Percentiles rank a stretch among this genome's conserved stretches.
These are phyloP conservation scores for Strigamia transsilvanica DNA, from an alignment of 2,888 invertebrate species.

Conservation along the genomic window DNA sequence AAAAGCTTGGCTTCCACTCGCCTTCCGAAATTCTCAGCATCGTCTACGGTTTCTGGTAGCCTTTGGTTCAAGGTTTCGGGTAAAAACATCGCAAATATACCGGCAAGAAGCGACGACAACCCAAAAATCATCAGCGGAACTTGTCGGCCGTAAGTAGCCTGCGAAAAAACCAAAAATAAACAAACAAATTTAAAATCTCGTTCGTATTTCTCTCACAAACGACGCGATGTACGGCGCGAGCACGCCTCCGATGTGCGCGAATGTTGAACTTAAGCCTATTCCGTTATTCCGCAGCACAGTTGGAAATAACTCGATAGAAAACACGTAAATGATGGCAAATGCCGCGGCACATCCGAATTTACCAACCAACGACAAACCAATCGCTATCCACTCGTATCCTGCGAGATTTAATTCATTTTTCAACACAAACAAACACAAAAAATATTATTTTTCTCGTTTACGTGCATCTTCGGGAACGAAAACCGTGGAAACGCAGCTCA, in stretches of 20 bases:
- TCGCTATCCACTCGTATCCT: slow-evolving; percentile 54
- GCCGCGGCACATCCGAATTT: slow-evolving; percentile 83
- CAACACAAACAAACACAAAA: too few species aligned
- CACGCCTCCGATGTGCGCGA: slow-evolving; percentile 86
- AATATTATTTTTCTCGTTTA: not conserved
- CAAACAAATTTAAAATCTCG: not conserved
- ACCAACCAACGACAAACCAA: slow-evolving; percentile 74
- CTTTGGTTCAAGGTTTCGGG: slow-evolving; percentile 49
- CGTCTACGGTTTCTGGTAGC: slow-evolving; percentile 50
- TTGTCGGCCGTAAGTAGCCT: not conserved
- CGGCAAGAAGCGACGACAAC: not conserved
- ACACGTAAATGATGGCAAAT: slow-evolving; percentile 86
- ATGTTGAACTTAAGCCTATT: slow-evolving; percentile 84
- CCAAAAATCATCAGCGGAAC: slow-evolving; percentile 49
- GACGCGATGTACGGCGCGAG: slow-evolving; percentile 82
- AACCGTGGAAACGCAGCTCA: slow-evolving; percentile 20
- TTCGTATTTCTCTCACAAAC: slow-evolving; percentile 64
- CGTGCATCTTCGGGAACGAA: slow-evolving; percentile 46
- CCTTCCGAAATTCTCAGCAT: slow-evolving; percentile 52
- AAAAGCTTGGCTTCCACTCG: not conserved
- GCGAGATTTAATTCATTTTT: not conserved
- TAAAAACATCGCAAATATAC: slow-evolving; percentile 28
- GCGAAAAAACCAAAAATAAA: not conserved
- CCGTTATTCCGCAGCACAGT: slow-evolving; percentile 88
- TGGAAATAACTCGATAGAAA: slow-evolving; percentile 87